Evolutionary conservation across 2,888 invertebrate species (phyloP), one percentile per base, ranked within the genome.

Genomic region (Pogonocherus hispidulus): DNA sequence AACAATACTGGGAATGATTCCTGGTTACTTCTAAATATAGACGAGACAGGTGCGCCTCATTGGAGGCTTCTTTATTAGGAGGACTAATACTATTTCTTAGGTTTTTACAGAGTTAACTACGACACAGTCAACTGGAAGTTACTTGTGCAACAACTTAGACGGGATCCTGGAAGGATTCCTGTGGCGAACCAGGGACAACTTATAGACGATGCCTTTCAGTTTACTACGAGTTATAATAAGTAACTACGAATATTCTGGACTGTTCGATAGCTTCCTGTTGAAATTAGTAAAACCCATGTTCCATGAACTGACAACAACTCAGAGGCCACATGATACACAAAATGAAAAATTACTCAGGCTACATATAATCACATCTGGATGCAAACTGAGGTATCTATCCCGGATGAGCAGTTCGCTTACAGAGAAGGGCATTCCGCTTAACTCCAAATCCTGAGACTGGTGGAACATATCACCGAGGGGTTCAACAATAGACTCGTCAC

Each of bases 121-220:
- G 90, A 91, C 77, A 76, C 82, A 35, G 82, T 81, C 23, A 90
- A 90, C 80, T 91, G 91, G 91, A 84, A 87, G 54, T 74, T 89
- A 0, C 81, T 91, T 0, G 85, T 84, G 51, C 75, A 84, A 3
- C 88, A 88, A 0, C 79, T 90, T 0, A 70, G 79, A 46, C 75
- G 74, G 51, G 76, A 83, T 47, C 81, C 87, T 0, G 74, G 81
- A 1, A 83, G 87, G 1, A 88, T 91, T 56, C 88, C 90, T 0
- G 86, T 90, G 0, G 86, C 90, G 2, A 90, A 91, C 32, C 87
- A 91, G 62, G 92, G 92, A 0, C 93, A 94, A 80, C 85, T 94
- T 0, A 87, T 94, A 6, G 92, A 93, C 79, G 94, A 94, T 79
- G 90, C 92, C 0, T 90, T 91, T 81, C 90, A 90, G 79, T 81